phyloP scores from a whole-genome alignment of 2,113 vertebrate species.

The Phyllostomus discolor region DNA sequence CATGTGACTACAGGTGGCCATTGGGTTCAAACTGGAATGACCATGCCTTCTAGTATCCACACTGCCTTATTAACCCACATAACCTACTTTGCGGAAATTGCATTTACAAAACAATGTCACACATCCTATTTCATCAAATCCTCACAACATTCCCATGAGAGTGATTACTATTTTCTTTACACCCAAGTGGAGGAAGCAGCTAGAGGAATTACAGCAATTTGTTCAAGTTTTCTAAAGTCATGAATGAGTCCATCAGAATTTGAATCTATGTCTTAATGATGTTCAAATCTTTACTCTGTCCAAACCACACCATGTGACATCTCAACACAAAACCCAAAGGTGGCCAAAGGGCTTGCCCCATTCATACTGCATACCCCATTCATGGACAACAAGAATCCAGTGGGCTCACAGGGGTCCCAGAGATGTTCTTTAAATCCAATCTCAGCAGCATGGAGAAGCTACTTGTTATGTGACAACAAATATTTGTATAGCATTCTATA shows the following conservation, averaged over 20 bases:
- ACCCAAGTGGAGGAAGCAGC: background rate
- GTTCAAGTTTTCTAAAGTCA: background rate
- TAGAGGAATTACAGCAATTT: background rate
- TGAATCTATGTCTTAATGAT: background rate
- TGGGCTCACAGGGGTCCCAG: background rate
- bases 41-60: accelerated
- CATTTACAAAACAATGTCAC: background rate
- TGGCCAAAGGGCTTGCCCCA: background rate
- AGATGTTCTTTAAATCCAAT: background rate
- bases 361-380: background rate
- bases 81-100: background rate
- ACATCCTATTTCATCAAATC: background rate
- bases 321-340: background rate
- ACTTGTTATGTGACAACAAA: background rate
- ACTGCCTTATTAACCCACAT: background rate
- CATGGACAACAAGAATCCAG: too few species aligned
- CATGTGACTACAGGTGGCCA: background rate
- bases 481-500: background rate
- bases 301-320: background rate
- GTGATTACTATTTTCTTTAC: background rate
- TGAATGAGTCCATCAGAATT: background rate
- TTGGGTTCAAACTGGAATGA: background rate
- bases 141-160: background rate
- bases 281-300: background rate
- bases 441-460: background rate